Evolutionary conservation across 1,140 invertebrate species (phyloP), one percentile per base, ranked within the genome.

Genomic region (Aphelinus certus): DNA sequence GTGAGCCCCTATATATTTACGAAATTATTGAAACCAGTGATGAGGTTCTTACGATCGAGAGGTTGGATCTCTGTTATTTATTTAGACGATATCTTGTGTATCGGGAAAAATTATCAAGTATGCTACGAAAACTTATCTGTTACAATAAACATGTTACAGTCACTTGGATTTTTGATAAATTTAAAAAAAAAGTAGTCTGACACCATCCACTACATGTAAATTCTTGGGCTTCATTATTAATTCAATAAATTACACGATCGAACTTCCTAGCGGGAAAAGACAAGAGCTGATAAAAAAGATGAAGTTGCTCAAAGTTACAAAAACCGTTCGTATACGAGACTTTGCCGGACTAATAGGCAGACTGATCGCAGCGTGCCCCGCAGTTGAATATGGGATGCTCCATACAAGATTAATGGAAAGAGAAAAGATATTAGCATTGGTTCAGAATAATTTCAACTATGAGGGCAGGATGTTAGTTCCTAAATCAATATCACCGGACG

Each of bases 11-110:
- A 67, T 9, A 10, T 67, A 3, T 67, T 67, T 43, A 67, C 65
- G 1, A 67, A 67, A 7, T 10, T 67, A 26, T 48, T 67, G 43
- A 67, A 67, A 7, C 0, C 53, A 7, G n/a, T 45, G 3, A 10
- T 67, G 4, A 3, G 48, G 7, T 0, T 0, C 1, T 45, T 56
- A 46, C 43, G 65, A 56, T 7, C n/a, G 9, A 10, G 42, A 42
- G 51, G 65, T 53, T 7, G 7, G 2, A 43, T 67, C 2, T 45
- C 45, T 42, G 65, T 56, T 3, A 43, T 56, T 2, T 67, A 67
- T 10, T 45, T 67, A 55, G 65, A 67, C 7, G 65, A 56, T 67
- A 43, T 67, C 6, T 10, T 67, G 3, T 67, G 46, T 45, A 67
- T 67, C 9, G 51, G 4, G 2, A 0, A 53, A 45, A n/a, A 53